Conservation (phyloP, 2,797 vertebrate genomes). For the Acanthurus lineatus region DNA sequence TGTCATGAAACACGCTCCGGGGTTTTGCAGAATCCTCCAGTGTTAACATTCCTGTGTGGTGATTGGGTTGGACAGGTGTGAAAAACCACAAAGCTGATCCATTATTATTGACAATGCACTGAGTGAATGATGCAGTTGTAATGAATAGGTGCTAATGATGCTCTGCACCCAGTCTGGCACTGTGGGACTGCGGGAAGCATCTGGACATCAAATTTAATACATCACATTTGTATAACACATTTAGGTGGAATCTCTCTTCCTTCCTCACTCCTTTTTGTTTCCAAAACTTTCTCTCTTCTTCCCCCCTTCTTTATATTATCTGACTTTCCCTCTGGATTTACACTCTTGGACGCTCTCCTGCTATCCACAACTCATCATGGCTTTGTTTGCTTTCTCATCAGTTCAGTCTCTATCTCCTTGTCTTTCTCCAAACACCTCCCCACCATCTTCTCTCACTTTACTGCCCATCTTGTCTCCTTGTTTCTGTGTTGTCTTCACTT, state of each 20-base stretch:
- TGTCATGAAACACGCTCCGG: not conserved
- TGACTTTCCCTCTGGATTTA: not conserved
- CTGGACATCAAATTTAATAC: conserved; percentile 25
- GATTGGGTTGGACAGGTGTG: not conserved
- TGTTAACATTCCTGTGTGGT: not conserved
- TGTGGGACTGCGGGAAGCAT: conserved; percentile 9
- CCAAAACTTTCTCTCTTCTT: not conserved
- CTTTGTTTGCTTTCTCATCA: not conserved
- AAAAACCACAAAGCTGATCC: not conserved
- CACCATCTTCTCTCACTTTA: no score
- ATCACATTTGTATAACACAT: conserved; percentile 7
- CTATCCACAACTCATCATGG: not conserved
- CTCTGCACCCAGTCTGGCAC: conserved; percentile 2
- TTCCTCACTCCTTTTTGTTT: not conserved
- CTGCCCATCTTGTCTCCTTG: no score
- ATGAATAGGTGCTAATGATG: conserved; percentile 14
- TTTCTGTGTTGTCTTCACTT: not conserved
- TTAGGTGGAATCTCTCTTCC: not conserved
- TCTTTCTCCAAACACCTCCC: not conserved
- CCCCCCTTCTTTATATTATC: not conserved
- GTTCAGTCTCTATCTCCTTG: not conserved
- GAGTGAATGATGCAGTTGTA: conserved; percentile 27
- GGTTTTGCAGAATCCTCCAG: no score
- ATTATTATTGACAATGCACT: conserved; percentile 23
- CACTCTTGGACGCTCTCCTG: not conserved